A percentile compares a stretch with the other conserved stretches of the same genome.
These are phyloP conservation scores for Spondyliosoma cantharus DNA, from an alignment of 2,797 vertebrate genomes.

Conservation along the genomic window DNA sequence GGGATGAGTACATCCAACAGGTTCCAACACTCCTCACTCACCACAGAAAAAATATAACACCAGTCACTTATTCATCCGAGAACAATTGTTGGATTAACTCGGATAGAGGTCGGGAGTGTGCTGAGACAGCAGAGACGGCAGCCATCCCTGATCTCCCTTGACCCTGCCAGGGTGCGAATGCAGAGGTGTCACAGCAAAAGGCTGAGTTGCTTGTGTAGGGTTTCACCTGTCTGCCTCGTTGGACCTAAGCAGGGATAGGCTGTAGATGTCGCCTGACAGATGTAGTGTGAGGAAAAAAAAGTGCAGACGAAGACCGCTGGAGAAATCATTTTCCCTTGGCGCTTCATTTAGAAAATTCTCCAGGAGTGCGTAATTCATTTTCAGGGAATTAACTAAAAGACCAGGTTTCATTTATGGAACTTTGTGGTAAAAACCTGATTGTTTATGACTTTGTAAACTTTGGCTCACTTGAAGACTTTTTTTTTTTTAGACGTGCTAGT, in stretches of 20 bases:
- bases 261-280: conserved; percentile 36
- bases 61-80: conserved; percentile 19
- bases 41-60: conserved; percentile 37
- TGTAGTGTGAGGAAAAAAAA: conserved; percentile 40
- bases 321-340: conserved; percentile 55
- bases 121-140: conserved; percentile 43
- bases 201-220: conserved; percentile 53
- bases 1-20: conserved; percentile 11
- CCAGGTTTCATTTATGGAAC: conserved; percentile 29
- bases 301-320: conserved; percentile 37
- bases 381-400: conserved; percentile 17
- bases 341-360: conserved; percentile 47
- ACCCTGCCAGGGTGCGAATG: conserved; percentile 39
- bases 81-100: conserved; percentile 48
- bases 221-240: conserved; percentile 72
- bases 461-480: conserved; percentile 10
- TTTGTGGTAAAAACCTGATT: conserved; percentile 33
- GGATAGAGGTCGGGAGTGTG: conserved; percentile 46
- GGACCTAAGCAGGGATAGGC: conserved; percentile 54
- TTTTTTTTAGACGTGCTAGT: background rate
- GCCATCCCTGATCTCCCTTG: conserved; percentile 42
- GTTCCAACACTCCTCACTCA: background rate
- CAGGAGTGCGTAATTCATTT: conserved; percentile 37
- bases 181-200: conserved; percentile 53
- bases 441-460: conserved; percentile 38